Evolutionary conservation across 2,113 vertebrate species (phyloP).

Genomic region (Papio anubis): DNA sequence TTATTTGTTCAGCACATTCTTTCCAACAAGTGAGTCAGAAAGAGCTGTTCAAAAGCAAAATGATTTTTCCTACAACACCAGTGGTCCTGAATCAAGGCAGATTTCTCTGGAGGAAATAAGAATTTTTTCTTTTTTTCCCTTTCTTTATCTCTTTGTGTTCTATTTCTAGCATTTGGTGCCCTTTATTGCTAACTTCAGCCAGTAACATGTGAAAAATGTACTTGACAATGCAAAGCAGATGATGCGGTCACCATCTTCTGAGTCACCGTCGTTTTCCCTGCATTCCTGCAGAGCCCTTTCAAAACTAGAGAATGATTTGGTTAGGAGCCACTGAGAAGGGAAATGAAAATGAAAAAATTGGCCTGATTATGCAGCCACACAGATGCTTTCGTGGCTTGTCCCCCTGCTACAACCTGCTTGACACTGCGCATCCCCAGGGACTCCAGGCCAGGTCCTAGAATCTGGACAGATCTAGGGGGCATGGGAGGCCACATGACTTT

Average conservation of each 20-base stretch:
- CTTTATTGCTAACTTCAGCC: conserved; percentile 69
- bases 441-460: background rate
- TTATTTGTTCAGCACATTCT: conserved; percentile 71
- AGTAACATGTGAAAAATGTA: conserved; percentile 70
- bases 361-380: background rate
- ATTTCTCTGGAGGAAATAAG: conserved; percentile 73
- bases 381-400: background rate
- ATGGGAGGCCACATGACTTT: background rate
- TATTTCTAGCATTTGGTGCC: conserved; percentile 66
- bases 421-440: background rate
- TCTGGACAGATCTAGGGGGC: background rate
- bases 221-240: conserved; percentile 62
- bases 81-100: conserved; percentile 51
- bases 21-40: conserved; percentile 77
- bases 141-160: conserved; percentile 67
- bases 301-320: conserved; percentile 25
- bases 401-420: background rate
- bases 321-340: conserved; percentile 1
- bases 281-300: conserved; percentile 65
- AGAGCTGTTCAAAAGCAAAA: conserved; percentile 68
- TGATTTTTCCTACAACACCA: conserved; percentile 60
- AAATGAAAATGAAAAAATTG: background rate
- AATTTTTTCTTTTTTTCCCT: background rate
- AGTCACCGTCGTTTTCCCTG: conserved; percentile 58
- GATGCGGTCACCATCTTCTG: conserved; percentile 56